A percentile compares a stretch with the other conserved stretches of the same genome.
phyloP scores from a whole-genome alignment of 2,888 invertebrate genomes.

The Drosophila niveifrons region DNA sequence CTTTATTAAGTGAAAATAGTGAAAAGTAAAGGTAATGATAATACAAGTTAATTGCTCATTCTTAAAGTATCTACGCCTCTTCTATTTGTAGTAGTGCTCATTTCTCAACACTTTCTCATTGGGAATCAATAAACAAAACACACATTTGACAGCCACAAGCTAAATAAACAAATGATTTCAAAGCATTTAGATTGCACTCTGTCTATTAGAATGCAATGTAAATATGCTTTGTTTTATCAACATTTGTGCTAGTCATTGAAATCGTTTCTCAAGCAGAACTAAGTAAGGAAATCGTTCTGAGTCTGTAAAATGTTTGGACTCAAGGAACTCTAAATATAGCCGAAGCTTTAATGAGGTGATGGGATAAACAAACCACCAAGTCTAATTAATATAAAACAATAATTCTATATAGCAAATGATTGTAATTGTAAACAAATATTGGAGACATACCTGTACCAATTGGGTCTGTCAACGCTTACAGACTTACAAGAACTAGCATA shows the following conservation, averaged over 20 bases:
- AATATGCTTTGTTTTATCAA: conserved; percentile 24
- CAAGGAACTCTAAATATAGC: conserved; percentile 1
- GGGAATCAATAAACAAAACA: conserved; percentile 10
- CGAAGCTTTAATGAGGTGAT: background rate
- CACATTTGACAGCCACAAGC: conserved; percentile 1
- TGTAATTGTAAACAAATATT: background rate
- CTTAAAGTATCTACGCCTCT: background rate
- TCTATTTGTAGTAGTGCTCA: background rate
- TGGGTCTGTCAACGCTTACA: conserved; percentile 11
- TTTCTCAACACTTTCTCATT: conserved; percentile 3
- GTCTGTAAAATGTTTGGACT: background rate
- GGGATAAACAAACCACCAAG: background rate
- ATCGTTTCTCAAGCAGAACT: background rate
- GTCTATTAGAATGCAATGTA: conserved; percentile 10
- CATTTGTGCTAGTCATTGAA: conserved; percentile 13
- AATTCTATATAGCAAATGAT: background rate
- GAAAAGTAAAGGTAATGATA: too few relatives aligned
- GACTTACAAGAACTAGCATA: conserved; percentile 34
- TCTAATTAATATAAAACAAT: too few relatives aligned
- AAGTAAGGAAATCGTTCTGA: conserved; percentile 24
- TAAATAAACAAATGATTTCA: conserved; percentile 23
- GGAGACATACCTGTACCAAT: conserved; percentile 29
- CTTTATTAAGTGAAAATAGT: background rate
- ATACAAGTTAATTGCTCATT: background rate
- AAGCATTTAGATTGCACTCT: conserved; percentile 28